Conservation (phyloP, 1,140 invertebrate species). For the Brachionus paranguensis region DNA sequence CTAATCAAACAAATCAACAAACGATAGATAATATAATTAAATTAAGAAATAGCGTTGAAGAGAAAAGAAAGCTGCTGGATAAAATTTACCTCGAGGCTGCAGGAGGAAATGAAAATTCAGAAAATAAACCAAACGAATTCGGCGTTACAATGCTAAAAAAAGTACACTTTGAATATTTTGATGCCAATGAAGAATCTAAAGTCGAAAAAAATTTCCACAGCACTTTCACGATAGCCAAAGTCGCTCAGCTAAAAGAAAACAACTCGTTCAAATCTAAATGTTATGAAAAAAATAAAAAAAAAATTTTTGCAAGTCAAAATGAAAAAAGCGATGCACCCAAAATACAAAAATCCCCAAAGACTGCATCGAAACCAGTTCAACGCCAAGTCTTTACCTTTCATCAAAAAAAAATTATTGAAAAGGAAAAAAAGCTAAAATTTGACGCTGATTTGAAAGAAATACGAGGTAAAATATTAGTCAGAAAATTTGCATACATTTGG, state of each 20-base stretch:
- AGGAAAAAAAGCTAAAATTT: neutral
- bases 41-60: slow-evolving; percentile 2
- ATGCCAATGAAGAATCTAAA: neutral
- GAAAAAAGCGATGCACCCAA: neutral
- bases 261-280: neutral
- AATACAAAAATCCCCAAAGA: neutral
- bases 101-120: neutral
- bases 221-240: neutral
- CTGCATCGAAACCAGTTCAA: neutral
- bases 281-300: neutral
- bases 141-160: neutral
- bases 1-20: slow-evolving; percentile 6
- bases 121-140: neutral
- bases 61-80: neutral
- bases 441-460: neutral
- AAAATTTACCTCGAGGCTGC: neutral
- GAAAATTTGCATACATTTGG: slow-evolving; percentile 34
- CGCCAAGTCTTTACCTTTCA: neutral
- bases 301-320: neutral
- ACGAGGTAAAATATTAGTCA: neutral
- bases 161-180: neutral
- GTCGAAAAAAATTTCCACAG: neutral
- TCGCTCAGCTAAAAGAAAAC: neutral
- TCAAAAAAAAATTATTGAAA: slow-evolving; percentile 2
- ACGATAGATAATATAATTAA: slow-evolving; percentile 21